Conservation (phyloP, 2,113 vertebrate species). For the Gobio gobio region DNA sequence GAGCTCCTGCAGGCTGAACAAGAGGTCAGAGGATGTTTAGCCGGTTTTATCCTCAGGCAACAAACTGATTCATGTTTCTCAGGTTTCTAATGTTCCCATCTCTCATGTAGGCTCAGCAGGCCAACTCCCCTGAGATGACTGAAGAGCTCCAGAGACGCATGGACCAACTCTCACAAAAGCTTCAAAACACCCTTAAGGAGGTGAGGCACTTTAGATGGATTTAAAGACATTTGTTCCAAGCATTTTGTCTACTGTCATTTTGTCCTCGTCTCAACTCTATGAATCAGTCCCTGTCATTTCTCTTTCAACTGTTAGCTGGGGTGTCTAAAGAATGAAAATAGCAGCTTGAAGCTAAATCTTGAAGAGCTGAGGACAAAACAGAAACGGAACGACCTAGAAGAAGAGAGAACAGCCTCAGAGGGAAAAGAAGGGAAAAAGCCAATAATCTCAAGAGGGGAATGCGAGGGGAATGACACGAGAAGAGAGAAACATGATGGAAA, state of each 20-base stretch:
- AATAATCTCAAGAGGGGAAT: slow-evolving; percentile 65
- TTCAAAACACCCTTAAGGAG: slow-evolving; percentile 70
- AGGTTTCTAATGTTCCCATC: not conserved
- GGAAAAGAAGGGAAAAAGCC: slow-evolving; percentile 55
- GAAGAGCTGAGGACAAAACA: slow-evolving; percentile 65
- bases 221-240: slow-evolving; percentile 3
- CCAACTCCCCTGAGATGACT: slow-evolving; percentile 64
- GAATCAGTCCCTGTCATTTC: slow-evolving; percentile 35
- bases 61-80: not conserved
- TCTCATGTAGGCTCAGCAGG: slow-evolving; percentile 55
- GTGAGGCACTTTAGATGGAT: slow-evolving; percentile 61
- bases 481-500: slow-evolving; percentile 56
- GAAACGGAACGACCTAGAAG: slow-evolving; percentile 46
- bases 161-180: slow-evolving; percentile 63
- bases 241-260: slow-evolving; percentile 29
- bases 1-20: slow-evolving; percentile 74
- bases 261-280: slow-evolving; percentile 33
- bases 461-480: slow-evolving; percentile 68
- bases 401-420: slow-evolving; percentile 42
- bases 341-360: slow-evolving; percentile 67
- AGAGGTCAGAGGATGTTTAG: slow-evolving; percentile 67
- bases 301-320: slow-evolving; percentile 69
- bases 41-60: slow-evolving; percentile 1
- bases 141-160: slow-evolving; percentile 64
- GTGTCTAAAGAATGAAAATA: slow-evolving; percentile 77